Conservation (phyloP, 2,797 vertebrate species). For the Amblyopsis hoosieri region DNA sequence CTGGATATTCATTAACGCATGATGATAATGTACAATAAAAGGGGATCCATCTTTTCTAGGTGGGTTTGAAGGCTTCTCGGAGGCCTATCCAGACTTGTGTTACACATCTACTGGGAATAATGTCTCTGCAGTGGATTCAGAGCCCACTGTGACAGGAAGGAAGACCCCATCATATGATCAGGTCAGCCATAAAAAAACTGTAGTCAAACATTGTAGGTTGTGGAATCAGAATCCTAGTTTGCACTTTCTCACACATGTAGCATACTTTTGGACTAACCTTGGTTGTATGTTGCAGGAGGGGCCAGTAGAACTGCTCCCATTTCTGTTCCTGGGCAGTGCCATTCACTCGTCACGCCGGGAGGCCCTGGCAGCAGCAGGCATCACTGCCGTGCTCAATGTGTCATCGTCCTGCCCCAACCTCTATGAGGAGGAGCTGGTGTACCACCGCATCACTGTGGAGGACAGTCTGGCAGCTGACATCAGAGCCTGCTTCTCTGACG, state of each 20-base stretch:
- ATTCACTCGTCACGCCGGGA: conserved; percentile 82
- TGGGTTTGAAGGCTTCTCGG: conserved; percentile 82
- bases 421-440: conserved; percentile 81
- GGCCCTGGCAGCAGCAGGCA: conserved; percentile 78
- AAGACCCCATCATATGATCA: conserved; percentile 82
- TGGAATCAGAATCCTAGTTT: neutral
- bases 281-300: conserved; percentile 70
- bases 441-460: conserved; percentile 84
- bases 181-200: conserved; percentile 57
- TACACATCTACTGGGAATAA: conserved; percentile 49
- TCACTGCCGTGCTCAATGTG: conserved; percentile 87
- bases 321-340: conserved; percentile 86
- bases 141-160: conserved; percentile 54
- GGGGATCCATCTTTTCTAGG: conserved; percentile 59
- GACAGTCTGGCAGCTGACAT: conserved; percentile 85
- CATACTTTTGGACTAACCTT: neutral
- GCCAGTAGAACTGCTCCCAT: conserved; percentile 87
- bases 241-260: neutral
- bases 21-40: too few species aligned
- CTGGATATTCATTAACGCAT: too few species aligned
- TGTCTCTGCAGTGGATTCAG: conserved; percentile 47
- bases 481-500: conserved; percentile 83
- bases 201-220: neutral
- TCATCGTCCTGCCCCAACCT: conserved; percentile 86
- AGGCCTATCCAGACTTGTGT: conserved; percentile 81